Base-by-base conservation (phyloP, 2,888 invertebrate species). In the Phaedon cochleariae region DNA sequence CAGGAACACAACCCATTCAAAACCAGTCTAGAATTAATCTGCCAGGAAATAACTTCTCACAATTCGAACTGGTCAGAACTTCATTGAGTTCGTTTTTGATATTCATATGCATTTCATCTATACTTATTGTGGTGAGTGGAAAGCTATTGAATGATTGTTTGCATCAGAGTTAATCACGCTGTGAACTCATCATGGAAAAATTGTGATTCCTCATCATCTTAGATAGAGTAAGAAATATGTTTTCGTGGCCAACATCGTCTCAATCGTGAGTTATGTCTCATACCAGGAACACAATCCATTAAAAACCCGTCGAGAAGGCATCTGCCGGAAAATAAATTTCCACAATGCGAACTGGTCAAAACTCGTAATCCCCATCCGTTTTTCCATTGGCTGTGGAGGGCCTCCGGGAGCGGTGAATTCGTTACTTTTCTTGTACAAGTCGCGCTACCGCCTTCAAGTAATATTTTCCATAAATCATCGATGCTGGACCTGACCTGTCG, bases 381-480 rank as follows among this genome's bases (percentile, higher is more conserved):
- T 73, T 73, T 73, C 74, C 73, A 76, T 76, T 76, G 78, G 78
- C 73, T 69, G 73, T 61, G 60, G 48, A 60, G 59, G 67, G 67
- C 78, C 76, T 67, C 58, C 65, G 80, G 80, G 79, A 77, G 73
- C 73, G 65, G 75, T 78, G 80, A 82, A 82, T 81, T 82, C 79
- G 81, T 81, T 82, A 81, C 80, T 80, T 79, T 80, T 79, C 78
- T 79, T 79, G 76, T 73, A 34, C 51, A 20, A 62, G 41, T 62
- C 57, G 49, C 62, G 53, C 18, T 4, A 20, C 52, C 55, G 64
- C 48, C 31, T 55, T 46, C 48, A 17, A 46, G 60, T 83, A 84
- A 84, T 83, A 85, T 84, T 84, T 84, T 84, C 82, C 84, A 84
- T 84, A 84, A 84, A 84, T 84, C 84, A 84, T 84, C 82, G 79